These are phyloP conservation scores for Plagodis dolabraria DNA, from an alignment of 2,888 invertebrate genomes.

Conservation along the genomic window DNA sequence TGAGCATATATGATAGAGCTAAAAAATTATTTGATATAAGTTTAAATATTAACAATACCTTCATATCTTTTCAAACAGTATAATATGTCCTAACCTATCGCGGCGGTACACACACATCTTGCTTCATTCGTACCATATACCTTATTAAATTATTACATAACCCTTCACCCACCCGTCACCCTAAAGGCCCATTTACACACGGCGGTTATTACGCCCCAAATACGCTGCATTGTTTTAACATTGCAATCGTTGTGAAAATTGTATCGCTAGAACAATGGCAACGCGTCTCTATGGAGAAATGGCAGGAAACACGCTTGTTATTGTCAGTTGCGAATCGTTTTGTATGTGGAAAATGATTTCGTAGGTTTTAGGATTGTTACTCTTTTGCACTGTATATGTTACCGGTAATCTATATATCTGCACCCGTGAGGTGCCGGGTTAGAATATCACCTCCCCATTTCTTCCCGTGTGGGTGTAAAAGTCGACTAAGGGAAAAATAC, in stretches of 20 bases:
- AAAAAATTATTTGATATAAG: too few species aligned
- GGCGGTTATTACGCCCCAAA: slow-evolving; percentile 35
- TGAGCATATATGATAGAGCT: too few species aligned
- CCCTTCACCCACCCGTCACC: slow-evolving; percentile 9
- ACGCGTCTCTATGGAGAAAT: slow-evolving; percentile 40
- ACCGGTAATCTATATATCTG: too few species aligned
- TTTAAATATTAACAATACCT: too few species aligned
- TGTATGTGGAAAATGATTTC: slow-evolving; percentile 25
- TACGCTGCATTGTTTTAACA: slow-evolving; percentile 36
- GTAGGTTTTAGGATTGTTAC: not conserved
- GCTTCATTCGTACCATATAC: not conserved
- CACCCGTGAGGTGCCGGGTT: too few species aligned
- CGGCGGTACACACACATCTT: not conserved
- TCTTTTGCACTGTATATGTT: too few species aligned
- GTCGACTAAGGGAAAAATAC: too few species aligned
- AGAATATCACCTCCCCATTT: too few species aligned
- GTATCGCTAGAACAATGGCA: slow-evolving; percentile 29
- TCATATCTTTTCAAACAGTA: too few species aligned
- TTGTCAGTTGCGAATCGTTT: slow-evolving; percentile 24
- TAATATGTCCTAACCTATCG: not conserved
- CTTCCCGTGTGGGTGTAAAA: too few species aligned
- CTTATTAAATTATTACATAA: slow-evolving; percentile 3
- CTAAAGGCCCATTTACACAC: slow-evolving; percentile 37
- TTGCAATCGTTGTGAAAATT: slow-evolving; percentile 35
- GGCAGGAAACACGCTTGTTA: slow-evolving; percentile 46